Evolutionary conservation across 2,113 vertebrate genomes (phyloP).

Genomic region (Acrocephalus arundinaceus): DNA sequence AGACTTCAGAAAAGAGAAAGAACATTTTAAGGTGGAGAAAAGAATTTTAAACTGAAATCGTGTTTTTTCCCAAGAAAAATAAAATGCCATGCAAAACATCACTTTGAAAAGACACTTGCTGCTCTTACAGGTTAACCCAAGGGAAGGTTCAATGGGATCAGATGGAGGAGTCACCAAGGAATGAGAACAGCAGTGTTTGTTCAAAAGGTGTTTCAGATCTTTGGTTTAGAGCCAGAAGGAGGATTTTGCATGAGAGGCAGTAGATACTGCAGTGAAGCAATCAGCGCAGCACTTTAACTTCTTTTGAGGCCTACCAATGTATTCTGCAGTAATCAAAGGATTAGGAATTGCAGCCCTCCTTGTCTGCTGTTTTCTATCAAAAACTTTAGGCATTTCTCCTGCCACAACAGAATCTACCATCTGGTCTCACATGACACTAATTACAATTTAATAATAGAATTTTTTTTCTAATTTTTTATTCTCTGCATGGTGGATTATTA

Average conservation of each 20-base stretch:
- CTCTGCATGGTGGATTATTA: background rate
- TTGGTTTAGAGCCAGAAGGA: background rate
- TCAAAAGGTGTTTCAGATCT: background rate
- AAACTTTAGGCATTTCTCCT: background rate
- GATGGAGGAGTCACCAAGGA: background rate
- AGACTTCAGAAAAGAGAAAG: background rate
- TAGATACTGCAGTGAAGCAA: background rate
- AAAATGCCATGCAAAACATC: rapidly evolving
- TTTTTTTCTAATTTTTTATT: background rate
- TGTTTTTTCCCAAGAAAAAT: background rate
- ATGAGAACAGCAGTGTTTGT: rapidly evolving
- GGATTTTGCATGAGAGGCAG: background rate
- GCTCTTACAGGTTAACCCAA: background rate
- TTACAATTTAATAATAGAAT: background rate
- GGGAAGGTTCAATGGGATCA: background rate
- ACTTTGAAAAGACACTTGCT: background rate
- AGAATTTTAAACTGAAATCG: background rate
- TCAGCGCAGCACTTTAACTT: background rate
- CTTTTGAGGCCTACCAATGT: background rate
- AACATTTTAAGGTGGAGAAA: background rate
- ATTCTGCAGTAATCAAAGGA: background rate
- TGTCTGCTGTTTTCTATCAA: background rate
- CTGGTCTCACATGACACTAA: rapidly evolving
- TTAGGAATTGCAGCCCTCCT: background rate
- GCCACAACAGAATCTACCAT: background rate